phyloP scores from a whole-genome alignment of 2,113 vertebrate genomes.

The Lycaon pictus region DNA sequence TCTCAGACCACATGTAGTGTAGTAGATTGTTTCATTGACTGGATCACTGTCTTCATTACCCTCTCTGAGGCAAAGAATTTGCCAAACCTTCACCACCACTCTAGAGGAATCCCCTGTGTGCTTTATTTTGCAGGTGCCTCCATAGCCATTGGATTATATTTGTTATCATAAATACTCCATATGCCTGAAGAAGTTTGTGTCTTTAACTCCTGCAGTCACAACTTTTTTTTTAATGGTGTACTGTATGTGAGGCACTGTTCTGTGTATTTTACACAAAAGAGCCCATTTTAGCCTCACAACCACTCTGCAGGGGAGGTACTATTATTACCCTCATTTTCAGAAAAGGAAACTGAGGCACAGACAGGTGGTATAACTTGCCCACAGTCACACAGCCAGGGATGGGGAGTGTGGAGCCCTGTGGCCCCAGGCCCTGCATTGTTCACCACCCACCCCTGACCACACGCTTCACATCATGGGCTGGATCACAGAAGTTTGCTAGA shows the following conservation, averaged over 20 bases:
- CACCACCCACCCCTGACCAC: background rate
- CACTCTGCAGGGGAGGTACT: background rate
- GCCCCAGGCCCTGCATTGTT: background rate
- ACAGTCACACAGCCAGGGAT: background rate
- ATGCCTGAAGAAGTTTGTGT: background rate
- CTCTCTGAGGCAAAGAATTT: background rate
- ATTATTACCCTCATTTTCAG: background rate
- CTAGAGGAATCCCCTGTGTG: background rate
- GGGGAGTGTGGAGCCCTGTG: background rate
- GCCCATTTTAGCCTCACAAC: background rate
- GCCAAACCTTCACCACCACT: background rate
- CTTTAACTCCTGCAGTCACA: background rate
- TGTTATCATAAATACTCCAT: background rate
- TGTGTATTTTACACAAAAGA: background rate
- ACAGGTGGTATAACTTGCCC: background rate
- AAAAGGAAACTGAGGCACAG: conserved; percentile 12
- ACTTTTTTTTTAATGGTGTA: background rate
- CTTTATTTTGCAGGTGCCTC: background rate
- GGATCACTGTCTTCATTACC: background rate
- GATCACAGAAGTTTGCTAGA: background rate
- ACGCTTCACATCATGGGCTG: background rate
- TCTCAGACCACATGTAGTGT: background rate
- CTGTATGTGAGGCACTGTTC: background rate
- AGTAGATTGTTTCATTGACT: background rate
- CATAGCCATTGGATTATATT: background rate